These are phyloP conservation scores for Rhadina sibilatrix DNA, from an alignment of 2,113 vertebrate genomes.

Conservation along the genomic window DNA sequence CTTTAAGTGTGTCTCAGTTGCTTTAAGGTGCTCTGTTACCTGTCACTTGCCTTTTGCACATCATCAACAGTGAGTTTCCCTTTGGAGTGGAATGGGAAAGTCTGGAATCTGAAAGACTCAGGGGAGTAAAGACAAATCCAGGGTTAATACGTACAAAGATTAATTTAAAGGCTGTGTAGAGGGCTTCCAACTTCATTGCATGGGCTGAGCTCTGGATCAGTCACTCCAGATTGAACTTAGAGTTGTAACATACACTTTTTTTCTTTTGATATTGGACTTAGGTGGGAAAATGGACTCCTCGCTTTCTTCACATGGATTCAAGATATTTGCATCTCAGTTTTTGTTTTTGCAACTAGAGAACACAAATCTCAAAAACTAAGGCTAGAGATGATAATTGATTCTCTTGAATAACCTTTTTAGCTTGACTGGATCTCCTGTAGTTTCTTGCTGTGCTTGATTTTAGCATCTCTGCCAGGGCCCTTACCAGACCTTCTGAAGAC, in stretches of 20 bases:
- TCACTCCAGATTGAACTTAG: neutral
- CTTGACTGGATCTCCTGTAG: neutral
- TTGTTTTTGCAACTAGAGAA: neutral
- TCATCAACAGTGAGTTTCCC: neutral
- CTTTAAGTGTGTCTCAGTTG: neutral
- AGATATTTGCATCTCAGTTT: neutral
- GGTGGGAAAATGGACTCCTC: neutral
- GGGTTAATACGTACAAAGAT: neutral
- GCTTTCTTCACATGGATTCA: neutral
- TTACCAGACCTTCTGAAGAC: neutral
- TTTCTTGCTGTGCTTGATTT: neutral
- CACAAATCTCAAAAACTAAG: neutral
- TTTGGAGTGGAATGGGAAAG: rapidly evolving
- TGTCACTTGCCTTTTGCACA: neutral
- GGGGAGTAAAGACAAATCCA: neutral
- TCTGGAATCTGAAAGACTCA: neutral
- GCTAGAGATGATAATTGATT: neutral
- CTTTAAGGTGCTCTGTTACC: neutral
- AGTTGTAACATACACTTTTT: neutral
- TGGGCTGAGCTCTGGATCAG: neutral
- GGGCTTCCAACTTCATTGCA: neutral
- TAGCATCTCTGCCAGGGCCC: neutral
- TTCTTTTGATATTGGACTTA: neutral
- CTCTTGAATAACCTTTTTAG: neutral
- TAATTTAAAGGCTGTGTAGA: neutral